Base-by-base conservation (phyloP, 2,888 invertebrate genomes). In the Conomelus anceps region DNA sequence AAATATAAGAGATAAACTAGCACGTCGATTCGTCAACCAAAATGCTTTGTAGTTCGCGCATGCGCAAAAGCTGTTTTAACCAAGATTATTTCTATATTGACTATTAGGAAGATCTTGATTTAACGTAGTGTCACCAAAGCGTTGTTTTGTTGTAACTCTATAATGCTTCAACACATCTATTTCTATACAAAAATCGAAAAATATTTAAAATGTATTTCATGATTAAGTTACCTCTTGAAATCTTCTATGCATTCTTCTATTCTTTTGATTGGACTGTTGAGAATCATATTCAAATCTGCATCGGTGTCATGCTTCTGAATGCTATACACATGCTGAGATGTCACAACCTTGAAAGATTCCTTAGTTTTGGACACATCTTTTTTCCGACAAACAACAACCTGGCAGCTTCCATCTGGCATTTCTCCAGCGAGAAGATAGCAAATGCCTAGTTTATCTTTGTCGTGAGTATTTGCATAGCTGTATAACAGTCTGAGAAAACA, bases 261-360 rank as follows among this genome's bases (percentile, higher is more conserved):
- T 63, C 63, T 63, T n/a, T 63, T 63, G 63, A 63, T 7, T 20
- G 63, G 63, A 13, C 63, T 63, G 63, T 63, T 63, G 1, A 85
- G 24, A 22, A 85, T 24, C 85, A 24, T 22, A 23, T 23, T 23
- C 24, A 86, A 29, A 23, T 86, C 86, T 3, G 26, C 86, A 24
- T 23, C 29, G 17, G 24, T 11, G 22, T 22, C 24, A 26, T 23
- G 24, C 22, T 86, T 86, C 9, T 86, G 86, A 23, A 86, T n/a
- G 29, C 86, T 86, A n/a, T 86, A 86, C 26, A 86, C 86, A 86
- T 86, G 86, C 29, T 86, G 22, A 24, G 86, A 86, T 26, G 86
- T 86, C 22, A 86, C 86, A 26, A 13, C 24, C n/a, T 86, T 86
- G 29, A 86, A 86, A 20, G 22, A 11, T 22, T 17, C 22, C 29